These are phyloP conservation scores for Penaeus chinensis DNA, from an alignment of 1,140 invertebrate species.

Conservation along the genomic window DNA sequence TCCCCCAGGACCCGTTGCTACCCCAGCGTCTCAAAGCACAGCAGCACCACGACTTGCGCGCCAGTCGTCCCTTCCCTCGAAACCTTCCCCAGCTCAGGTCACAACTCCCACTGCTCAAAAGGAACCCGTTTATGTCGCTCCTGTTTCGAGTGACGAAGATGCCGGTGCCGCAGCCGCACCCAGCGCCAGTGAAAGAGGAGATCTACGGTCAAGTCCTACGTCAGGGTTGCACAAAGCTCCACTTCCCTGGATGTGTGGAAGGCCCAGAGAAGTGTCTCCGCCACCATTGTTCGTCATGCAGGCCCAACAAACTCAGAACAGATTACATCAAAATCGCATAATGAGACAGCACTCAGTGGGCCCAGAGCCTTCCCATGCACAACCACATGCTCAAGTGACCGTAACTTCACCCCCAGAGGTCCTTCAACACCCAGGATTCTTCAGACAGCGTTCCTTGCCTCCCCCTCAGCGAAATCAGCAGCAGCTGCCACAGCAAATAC, in stretches of 20 bases:
- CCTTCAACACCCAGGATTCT: constrained; percentile 39
- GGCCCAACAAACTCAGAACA: constrained; percentile 39
- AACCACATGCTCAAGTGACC: constrained; percentile 32
- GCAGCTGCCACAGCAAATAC: constrained; percentile 34
- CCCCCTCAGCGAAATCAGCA: constrained; percentile 63
- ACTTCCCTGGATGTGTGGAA: constrained; percentile 72
- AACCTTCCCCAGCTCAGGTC: constrained; percentile 42
- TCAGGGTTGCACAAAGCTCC: constrained; percentile 71
- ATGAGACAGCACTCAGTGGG: constrained; percentile 42
- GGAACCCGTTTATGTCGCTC: constrained; percentile 67
- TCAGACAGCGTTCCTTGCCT: constrained; percentile 52
- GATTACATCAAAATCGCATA: constrained; percentile 32
- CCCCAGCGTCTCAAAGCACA: constrained; percentile 1
- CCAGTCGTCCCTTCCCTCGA: constrained; percentile 54
- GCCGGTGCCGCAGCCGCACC: constrained; percentile 19
- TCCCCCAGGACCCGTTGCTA: constrained; percentile 6
- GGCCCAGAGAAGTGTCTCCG: constrained; percentile 31
- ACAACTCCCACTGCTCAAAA: constrained; percentile 62
- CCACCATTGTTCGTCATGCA: constrained; percentile 44
- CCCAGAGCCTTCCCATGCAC: constrained; percentile 34
- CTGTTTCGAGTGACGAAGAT: constrained; percentile 46
- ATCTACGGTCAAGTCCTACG: constrained; percentile 42
- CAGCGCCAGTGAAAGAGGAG: constrained; percentile 34
- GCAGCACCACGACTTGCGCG: constrained; percentile 32
- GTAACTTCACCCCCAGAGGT: constrained; percentile 37